Base-by-base conservation (phyloP, 2,888 invertebrate species). In the Diarsia dahlii region DNA sequence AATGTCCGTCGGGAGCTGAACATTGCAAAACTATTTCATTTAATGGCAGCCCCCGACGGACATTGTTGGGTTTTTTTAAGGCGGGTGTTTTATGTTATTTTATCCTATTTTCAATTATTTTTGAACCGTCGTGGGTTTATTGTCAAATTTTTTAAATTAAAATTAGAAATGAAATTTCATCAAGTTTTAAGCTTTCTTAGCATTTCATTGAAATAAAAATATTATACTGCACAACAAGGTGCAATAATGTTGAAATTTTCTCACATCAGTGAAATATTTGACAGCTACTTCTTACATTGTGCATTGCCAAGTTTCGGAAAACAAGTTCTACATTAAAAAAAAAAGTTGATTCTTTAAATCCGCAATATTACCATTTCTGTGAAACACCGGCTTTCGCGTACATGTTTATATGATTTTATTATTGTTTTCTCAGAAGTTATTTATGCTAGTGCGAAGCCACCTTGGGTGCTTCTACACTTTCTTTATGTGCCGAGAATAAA, bases 381-480 rank as follows among this genome's bases (percentile, higher is more conserved):
- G 2, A 81, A 45, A 66, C 18, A 78, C 15, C 34, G 10, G 12
- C 54, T 50, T 50, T 34, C 15, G 8, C 23, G 8, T 18, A 28
- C 39, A 64, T 58, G 48, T 68, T 78, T 62, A 71, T 66, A 18
- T 46, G 39, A 23, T 34, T 62, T 8, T 81, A 20, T 54, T 52
- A 39, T 34, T 63, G 52, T 67, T 72, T 60, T 64, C 58, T 18
- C 13, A n/a, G 28, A 58, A 48, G 18, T n/a, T 54, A 50, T 83
- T 63, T 63, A 68, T 78, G 56, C 3, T 68, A 54, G 34, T 62
- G 52, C 54, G 3, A 45, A 70, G 54, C 34, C 9, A 3, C 10
- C 6, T 66, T 54, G 9, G 18, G 62, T 56, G 60, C 62, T 66
- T 73, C 66, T 62, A 18, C 28, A 50, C 45, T 52, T 58, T 50